Evolutionary conservation across 2,113 vertebrate species (phyloP).

Genomic region (Xenopus tropicalis): UCB_Xtro_10.0 CM004444.2:17546001-17546500

Average conservation of each 20-base stretch:
- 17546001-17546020: conserved; percentile 11
- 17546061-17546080: not conserved
- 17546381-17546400: not conserved
- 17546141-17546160: not conserved
- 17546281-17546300: conserved; percentile 7
- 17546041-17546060: conserved; percentile 9
- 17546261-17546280: not conserved
- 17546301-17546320: not conserved
- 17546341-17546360: not conserved
- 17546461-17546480: too few species aligned
- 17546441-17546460: too few species aligned
- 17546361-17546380: not conserved
- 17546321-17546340: not conserved
- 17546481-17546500: too few species aligned
- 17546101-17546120: conserved; percentile 7
- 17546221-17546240: not conserved
- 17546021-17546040: conserved; percentile 18
- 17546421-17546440: too few species aligned
- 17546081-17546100: conserved; percentile 1
- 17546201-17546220: not conserved
- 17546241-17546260: conserved; percentile 8
- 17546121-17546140: not conserved
- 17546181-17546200: not conserved
- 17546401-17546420: too few species aligned
- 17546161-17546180: not conserved